Evolutionary conservation across 2,888 invertebrate genomes (phyloP), one percentile per base, ranked within the genome.

Genomic region (Conus canariensis): DNA sequence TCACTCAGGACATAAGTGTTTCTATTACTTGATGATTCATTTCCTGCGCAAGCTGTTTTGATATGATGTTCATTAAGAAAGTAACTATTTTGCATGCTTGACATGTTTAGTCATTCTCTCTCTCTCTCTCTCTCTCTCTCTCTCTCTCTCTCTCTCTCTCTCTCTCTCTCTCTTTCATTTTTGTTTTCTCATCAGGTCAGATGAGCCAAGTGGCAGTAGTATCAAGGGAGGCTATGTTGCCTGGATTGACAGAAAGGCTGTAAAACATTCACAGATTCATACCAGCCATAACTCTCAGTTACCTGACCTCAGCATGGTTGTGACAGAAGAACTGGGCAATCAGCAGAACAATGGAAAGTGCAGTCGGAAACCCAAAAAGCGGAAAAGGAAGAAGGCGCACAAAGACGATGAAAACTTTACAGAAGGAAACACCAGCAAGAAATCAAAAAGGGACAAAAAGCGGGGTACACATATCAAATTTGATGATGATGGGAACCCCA

Each of bases 401-500:
- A 58, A 30, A 0, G 87, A 67, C 67, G 22, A 64, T 22, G 85
- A n/a, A 58, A 56, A 10, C 70, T 19, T 6, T 70, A 67, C 25
- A n/a, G 60, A 60, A 19, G 14, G 22, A n/a, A 60, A 60, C 6
- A 3, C 60, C 12, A 14, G 25, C 12, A 60, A 60, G 19, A 85
- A 60, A 85, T 58, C 60, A n/a, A 85, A 58, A n/a, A 88, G 59
- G 77, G 25, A 88, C 56, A 77, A 64, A 67, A 67, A 85, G 70
- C 92, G 91, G 22, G 91, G 92, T 1, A 87, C 88, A 6, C 95
- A 95, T 90, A 91, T 94, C 22, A 91, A 90, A 74, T 95, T 95
- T 93, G 94, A 94, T 90, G 92, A 94, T 82, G 94, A 95, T 88
- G 95, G 94, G 10, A 93, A 93, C 80, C 90, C 16, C 85, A 93